Conservation (phyloP, 2,888 invertebrate genomes). For the Lumbricus terrestris region DNA sequence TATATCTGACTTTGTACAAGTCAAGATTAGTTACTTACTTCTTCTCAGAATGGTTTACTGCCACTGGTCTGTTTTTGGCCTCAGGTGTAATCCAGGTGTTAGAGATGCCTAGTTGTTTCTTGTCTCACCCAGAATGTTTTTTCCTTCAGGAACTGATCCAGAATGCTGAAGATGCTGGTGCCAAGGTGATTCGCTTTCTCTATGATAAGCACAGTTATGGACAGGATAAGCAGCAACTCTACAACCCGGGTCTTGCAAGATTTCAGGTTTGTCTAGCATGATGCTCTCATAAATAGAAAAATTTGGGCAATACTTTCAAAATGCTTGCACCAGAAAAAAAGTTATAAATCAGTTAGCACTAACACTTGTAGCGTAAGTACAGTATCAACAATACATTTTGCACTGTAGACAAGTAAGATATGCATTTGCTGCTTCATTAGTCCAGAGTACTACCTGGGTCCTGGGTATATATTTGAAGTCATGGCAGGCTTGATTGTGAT, state of each 20-base stretch:
- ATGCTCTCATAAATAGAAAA: neutral
- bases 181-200: conserved; percentile 47
- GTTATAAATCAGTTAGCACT: neutral
- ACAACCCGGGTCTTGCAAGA: conserved; percentile 37
- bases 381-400: too few species aligned
- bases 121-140: conserved; percentile 3
- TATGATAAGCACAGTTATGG: conserved; percentile 43
- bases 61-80: too few species aligned
- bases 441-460: too few species aligned
- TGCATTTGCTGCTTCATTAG: too few species aligned
- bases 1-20: neutral
- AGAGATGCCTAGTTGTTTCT: neutral
- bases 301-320: neutral
- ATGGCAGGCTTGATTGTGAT: too few species aligned
- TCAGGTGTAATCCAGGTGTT: too few species aligned
- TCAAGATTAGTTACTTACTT: too few species aligned
- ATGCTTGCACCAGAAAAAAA: neutral
- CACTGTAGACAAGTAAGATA: too few species aligned
- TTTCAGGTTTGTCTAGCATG: conserved; percentile 37
- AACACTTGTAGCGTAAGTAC: too few species aligned
- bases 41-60: too few species aligned
- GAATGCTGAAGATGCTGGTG: conserved; percentile 55
- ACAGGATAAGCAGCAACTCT: conserved; percentile 30
- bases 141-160: conserved; percentile 50
- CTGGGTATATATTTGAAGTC: too few species aligned